These are phyloP conservation scores for Neopipo cinnamomea DNA, from an alignment of 2,113 vertebrate species.

Conservation along the genomic window DNA sequence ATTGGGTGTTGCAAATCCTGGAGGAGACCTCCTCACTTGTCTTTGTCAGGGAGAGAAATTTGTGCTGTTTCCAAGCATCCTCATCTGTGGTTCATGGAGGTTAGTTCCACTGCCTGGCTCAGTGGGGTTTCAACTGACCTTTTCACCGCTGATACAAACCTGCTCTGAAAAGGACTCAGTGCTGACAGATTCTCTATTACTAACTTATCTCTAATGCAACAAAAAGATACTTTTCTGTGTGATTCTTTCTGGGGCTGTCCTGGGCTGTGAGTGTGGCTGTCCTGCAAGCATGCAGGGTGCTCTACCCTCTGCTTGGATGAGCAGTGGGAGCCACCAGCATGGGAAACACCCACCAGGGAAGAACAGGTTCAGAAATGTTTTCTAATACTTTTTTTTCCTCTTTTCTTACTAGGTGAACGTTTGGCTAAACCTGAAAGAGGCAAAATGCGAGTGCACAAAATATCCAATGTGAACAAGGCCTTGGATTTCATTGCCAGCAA, in stretches of 20 bases:
- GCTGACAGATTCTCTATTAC: neutral
- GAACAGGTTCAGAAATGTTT: neutral
- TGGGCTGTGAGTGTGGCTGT: neutral
- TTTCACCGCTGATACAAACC: neutral
- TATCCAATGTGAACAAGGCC: slow-evolving; percentile 99
- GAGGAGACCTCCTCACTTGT: neutral
- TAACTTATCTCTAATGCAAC: neutral
- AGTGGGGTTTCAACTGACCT: neutral
- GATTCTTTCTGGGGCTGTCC: neutral
- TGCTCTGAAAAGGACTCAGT: neutral
- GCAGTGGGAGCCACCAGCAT: neutral
- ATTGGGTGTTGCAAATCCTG: neutral
- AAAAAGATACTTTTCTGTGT: neutral
- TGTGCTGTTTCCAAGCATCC: rapidly evolving
- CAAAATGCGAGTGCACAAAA: slow-evolving; percentile 98
- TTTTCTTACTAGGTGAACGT: slow-evolving; percentile 84
- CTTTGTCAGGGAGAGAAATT: neutral
- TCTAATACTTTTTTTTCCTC: neutral
- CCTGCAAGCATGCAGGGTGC: neutral
- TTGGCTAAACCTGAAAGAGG: slow-evolving; percentile 97
- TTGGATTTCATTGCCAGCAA: slow-evolving; percentile 95
- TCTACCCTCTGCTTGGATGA: neutral
- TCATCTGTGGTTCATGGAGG: neutral
- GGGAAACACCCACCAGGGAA: neutral
- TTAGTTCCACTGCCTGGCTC: neutral